Conservation (phyloP, 2,797 vertebrate species). For the Lycodopsis pacificus region DNA sequence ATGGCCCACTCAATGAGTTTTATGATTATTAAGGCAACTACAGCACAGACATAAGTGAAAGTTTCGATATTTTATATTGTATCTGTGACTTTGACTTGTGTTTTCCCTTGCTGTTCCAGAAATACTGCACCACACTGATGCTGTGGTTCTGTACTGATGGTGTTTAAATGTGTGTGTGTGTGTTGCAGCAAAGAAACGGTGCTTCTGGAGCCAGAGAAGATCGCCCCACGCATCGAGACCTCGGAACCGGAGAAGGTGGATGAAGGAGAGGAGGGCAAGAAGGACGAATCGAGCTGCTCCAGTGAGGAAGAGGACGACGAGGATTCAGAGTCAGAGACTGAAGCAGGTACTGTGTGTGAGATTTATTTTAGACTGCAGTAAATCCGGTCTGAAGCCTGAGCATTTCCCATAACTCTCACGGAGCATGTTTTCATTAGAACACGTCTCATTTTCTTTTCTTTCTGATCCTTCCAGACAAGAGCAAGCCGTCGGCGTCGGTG, state of each 20-base stretch:
- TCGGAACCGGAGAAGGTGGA: slow-evolving; percentile 97
- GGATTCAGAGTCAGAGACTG: slow-evolving; percentile 97
- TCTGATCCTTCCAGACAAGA: slow-evolving; percentile 87
- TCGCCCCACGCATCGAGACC: slow-evolving; percentile 91
- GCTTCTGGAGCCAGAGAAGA: slow-evolving; percentile 95
- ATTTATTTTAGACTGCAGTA: slow-evolving; percentile 23
- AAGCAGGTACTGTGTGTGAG: slow-evolving; percentile 87
- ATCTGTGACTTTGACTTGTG: background rate
- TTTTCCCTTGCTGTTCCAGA: background rate
- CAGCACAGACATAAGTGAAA: background rate
- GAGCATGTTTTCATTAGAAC: background rate
- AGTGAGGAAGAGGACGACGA: slow-evolving; percentile 99
- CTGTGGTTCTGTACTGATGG: background rate
- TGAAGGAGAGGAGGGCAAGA: slow-evolving; percentile 96
- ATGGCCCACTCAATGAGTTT: slow-evolving; percentile 9
- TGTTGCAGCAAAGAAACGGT: slow-evolving; percentile 91
- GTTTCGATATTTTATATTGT: background rate
- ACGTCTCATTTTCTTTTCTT: background rate
- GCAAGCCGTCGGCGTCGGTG: slow-evolving; percentile 87
- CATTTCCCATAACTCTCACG: background rate
- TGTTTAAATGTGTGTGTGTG: slow-evolving; percentile 18
- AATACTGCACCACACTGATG: background rate
- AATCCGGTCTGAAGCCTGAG: background rate
- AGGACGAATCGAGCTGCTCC: slow-evolving; percentile 99
- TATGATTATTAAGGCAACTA: background rate